Base-by-base conservation (phyloP, 2,888 invertebrate genomes). In the Sinohyriopsis cumingii region DNA sequence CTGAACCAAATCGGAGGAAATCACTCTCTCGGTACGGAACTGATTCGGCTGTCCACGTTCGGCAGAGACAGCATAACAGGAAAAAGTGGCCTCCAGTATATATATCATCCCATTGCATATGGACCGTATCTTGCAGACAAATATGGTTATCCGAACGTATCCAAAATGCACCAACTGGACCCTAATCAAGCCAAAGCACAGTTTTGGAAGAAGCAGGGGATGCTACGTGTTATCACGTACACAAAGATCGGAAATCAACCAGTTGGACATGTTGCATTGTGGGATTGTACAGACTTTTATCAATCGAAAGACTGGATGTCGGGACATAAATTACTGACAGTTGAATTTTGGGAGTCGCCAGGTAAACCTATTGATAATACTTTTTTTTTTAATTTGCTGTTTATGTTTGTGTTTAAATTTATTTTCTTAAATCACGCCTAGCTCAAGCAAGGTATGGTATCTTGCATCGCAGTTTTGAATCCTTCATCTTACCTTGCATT, bases 321-420 rank as follows among this genome's bases (percentile, higher is more conserved):
- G 15, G 85, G 85, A 45, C 86, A 84, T 71, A 84, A 82, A 25
- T 78, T 89, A 7, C 80, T 89, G 28, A 84, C 87, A n/a, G 87
- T 87, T 61, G 87, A 88, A 80, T 88, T 89, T 80, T 89, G 89
- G 89, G 87, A 88, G 75, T 81, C 88, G 59, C 87, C 88, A 78
- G 89, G 88, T 88, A 79, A 76, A 45, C 45, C 9, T 15, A 45
- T 45, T 45, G 3, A 45, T 45, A 15, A 33, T 7, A 45, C 45
- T 15, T 45, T 12, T 15, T 45, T 12, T 45, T 15, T 45, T 12
- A 45, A 45, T 45, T 45, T 45, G 45, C 45, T n/a, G 9, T 45
- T 45, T 45, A 12, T 15, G 45, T 45, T 45, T 15, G 15, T 45
- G 0, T 45, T 45, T 15, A 45, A 45, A 15, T 45, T 12, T 12